phyloP scores from a whole-genome alignment of 2,797 vertebrate species.

The Halcyon smyrnensis region DNA sequence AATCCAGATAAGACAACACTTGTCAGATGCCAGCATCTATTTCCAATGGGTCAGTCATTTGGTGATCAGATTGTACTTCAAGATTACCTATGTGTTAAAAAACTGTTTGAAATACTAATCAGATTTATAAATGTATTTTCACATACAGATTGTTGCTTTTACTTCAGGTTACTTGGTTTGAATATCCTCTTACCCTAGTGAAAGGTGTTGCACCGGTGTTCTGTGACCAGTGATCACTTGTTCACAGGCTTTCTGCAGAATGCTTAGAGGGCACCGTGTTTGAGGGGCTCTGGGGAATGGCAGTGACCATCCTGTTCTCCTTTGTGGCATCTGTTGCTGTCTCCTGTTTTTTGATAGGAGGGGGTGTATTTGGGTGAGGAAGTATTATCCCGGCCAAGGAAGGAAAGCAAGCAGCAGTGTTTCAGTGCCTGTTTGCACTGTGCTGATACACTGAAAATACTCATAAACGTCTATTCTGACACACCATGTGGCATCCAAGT shows the following conservation, averaged over 20 bases:
- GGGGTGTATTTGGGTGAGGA: background rate
- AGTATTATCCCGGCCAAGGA: fast-evolving
- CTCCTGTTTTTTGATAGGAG: background rate
- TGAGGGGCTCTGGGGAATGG: background rate
- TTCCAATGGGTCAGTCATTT: background rate
- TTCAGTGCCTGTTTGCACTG: background rate
- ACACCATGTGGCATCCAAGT: background rate
- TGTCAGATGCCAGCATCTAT: background rate
- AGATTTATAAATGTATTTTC: slow-evolving; percentile 18
- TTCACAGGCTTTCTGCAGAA: background rate
- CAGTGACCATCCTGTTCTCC: background rate
- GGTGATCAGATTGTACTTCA: background rate
- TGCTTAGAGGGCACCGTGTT: fast-evolving
- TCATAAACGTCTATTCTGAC: background rate
- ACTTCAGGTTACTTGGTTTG: background rate
- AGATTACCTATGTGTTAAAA: slow-evolving; percentile 26
- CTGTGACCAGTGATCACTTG: fast-evolving
- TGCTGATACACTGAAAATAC: fast-evolving
- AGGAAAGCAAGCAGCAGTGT: background rate
- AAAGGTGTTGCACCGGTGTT: background rate
- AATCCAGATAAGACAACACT: background rate
- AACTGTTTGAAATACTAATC: slow-evolving; percentile 41
- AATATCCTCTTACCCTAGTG: background rate
- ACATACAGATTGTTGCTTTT: background rate
- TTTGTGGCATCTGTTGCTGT: fast-evolving